Conservation (phyloP, 2,797 vertebrate species). For the Mionectes olivaceus region DNA sequence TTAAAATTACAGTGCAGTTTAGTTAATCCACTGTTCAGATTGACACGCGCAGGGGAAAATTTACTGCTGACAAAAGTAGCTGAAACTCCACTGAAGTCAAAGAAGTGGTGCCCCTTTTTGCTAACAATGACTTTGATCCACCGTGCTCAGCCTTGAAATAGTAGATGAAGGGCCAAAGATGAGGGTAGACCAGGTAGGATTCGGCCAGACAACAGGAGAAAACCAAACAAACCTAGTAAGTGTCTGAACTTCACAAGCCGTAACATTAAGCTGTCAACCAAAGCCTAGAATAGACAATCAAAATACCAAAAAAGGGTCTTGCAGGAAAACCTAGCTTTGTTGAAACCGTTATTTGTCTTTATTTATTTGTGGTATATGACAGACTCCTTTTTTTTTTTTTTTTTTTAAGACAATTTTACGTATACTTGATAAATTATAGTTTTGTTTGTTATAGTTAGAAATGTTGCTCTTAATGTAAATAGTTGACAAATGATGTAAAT, state of each 20-base stretch:
- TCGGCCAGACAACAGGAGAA: conserved; percentile 48
- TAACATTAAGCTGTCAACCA: conserved; percentile 81
- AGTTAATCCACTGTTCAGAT: conserved; percentile 74
- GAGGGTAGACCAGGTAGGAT: background rate
- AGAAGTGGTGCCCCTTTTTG: conserved; percentile 33
- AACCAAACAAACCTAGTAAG: conserved; percentile 54
- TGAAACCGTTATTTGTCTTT: conserved; percentile 83
- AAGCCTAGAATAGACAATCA: conserved; percentile 77
- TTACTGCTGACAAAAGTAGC: conserved; percentile 38
- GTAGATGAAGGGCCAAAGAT: conserved; percentile 65
- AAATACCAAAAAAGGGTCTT: conserved; percentile 81
- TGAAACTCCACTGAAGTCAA: background rate
- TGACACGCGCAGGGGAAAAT: background rate
- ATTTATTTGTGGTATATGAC: conserved; percentile 86
- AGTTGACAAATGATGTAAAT: conserved; percentile 94
- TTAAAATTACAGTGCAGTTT: conserved; percentile 76
- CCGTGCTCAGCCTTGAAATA: conserved; percentile 69
- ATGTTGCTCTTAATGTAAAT: conserved; percentile 91
- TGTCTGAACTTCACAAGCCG: conserved; percentile 74
- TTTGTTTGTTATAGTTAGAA: conserved; percentile 81
- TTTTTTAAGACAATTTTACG: conserved; percentile 79
- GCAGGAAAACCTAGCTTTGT: conserved; percentile 80
- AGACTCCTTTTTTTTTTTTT: conserved; percentile 67
- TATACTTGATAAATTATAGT: conserved; percentile 86
- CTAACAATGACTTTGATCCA: conserved; percentile 16